Base-by-base conservation (phyloP, 2,797 vertebrate genomes). In the Balearica regulorum region DNA sequence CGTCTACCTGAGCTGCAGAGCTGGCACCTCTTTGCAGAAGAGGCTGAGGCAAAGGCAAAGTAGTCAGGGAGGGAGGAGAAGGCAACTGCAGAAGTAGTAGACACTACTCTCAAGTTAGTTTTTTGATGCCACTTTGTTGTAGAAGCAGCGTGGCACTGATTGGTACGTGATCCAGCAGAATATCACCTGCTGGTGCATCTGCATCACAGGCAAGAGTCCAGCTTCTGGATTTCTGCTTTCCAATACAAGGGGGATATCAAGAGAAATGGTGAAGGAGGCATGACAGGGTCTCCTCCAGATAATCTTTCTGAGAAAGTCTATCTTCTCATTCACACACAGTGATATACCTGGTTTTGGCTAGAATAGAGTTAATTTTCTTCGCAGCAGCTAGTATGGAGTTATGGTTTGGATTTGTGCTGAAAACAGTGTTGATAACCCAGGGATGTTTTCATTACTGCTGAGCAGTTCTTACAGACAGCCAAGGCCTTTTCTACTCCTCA, bases 151-250 rank as follows among this genome's bases (percentile, higher is more conserved):
- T 76, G 78, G 16, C 29, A 18, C 16, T 35, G 19, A 12, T 33
- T 60, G 20, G 10, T 41, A 31, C 11, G 1, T 60, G 64, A 81
- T 20, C 33, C 22, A 41, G 33, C 7, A 61, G 57, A 49, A 39
- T 43, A 70, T 20, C 0, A 0, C 13, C 19, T 37, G 17, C 43
- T 53, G 13, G 11, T 62, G 6, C 25, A 10, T 33, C 12, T 48
- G 26, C 39, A 31, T 25, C 73, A 43, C 25, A 79, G 31, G 11
- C 6, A 10, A 81, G 3, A 1, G 0, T 37, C 46, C 2, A 4
- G 15, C 39, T 76, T 75, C 65, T 79, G 44, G 11, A 55, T 81
- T 64, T 79, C 16, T 28, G 17, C 29, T 68, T 55, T 53, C 26
- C 16, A n/a, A 7, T 37, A 28, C 51, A 78, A 81, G 14, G 18